These are phyloP conservation scores for Acronicta leporina DNA, from an alignment of 2,888 invertebrate genomes.

Conservation along the genomic window DNA sequence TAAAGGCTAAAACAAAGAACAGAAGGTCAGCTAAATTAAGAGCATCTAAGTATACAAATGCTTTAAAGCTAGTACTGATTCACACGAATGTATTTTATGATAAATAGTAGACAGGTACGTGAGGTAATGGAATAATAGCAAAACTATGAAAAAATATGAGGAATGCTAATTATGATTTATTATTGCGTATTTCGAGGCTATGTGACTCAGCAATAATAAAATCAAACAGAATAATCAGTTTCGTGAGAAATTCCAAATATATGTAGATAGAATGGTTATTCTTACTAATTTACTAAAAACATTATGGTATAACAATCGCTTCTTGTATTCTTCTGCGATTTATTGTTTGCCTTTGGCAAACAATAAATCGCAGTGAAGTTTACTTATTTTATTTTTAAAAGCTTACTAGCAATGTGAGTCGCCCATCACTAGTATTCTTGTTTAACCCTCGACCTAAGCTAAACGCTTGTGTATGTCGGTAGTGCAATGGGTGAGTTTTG, in stretches of 20 bases:
- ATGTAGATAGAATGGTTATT: background rate
- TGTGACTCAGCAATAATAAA: background rate
- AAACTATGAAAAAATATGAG: background rate
- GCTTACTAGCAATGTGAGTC: too few relatives aligned
- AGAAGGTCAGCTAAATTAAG: constrained; percentile 12
- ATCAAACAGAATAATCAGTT: background rate
- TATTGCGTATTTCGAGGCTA: constrained; percentile 7
- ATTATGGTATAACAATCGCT: background rate
- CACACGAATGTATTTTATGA: constrained; percentile 25
- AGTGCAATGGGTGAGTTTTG: too few relatives aligned
- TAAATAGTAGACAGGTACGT: constrained; percentile 4
- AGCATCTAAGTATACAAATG: background rate
- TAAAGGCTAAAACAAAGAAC: constrained; percentile 13
- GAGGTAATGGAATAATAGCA: constrained; percentile 12
- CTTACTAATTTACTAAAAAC: background rate
- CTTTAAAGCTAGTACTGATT: constrained; percentile 3
- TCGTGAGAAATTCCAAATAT: background rate
- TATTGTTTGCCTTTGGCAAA: too few relatives aligned
- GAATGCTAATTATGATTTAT: constrained; percentile 8
- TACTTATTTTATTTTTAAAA: too few relatives aligned
- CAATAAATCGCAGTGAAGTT: too few relatives aligned
- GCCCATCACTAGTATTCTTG: too few relatives aligned
- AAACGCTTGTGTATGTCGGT: too few relatives aligned
- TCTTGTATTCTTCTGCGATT: too few relatives aligned
- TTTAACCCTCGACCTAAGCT: too few relatives aligned